Conservation (phyloP, 92 coral and sea anemone genomes). For the Epizoanthus illoricatus region DNA sequence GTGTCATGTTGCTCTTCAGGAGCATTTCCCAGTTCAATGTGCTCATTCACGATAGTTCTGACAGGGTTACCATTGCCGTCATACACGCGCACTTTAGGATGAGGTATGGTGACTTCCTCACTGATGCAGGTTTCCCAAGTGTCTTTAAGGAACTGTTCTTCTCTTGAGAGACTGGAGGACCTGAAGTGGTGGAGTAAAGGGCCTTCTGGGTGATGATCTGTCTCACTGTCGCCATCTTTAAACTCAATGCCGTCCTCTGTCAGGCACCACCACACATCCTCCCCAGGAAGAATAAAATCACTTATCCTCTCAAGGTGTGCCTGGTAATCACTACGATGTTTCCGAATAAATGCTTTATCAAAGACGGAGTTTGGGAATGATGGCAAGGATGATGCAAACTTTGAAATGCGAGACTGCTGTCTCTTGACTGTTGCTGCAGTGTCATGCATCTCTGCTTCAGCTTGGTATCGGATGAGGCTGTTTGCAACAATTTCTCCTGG, state of each 20-base stretch:
- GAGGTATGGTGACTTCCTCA: slow-evolving; percentile 31
- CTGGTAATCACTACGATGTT: slow-evolving; percentile 27
- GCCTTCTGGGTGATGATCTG: slow-evolving; percentile 17
- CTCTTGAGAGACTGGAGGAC: slow-evolving; percentile 31
- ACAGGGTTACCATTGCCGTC: slow-evolving; percentile 1
- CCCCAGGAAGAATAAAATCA: slow-evolving; percentile 39
- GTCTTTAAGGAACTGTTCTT: slow-evolving; percentile 24
- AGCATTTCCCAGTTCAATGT: too few species aligned
- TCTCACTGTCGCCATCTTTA: slow-evolving; percentile 12
- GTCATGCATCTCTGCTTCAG: slow-evolving; percentile 31
- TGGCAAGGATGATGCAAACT: slow-evolving; percentile 34
- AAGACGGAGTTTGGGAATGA: slow-evolving; percentile 29
- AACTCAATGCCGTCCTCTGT: slow-evolving; percentile 23
- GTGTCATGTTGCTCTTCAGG: too few species aligned
- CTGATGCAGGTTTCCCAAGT: slow-evolving; percentile 35
- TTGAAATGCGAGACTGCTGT: slow-evolving; percentile 39
- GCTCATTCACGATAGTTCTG: too few species aligned
- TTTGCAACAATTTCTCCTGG: slow-evolving; percentile 41
- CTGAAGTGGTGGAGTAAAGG: slow-evolving; percentile 40
- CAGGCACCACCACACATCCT: slow-evolving; percentile 43
- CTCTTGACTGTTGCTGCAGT: slow-evolving; percentile 5
- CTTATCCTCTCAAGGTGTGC: slow-evolving; percentile 41
- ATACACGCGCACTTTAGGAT: slow-evolving; percentile 21
- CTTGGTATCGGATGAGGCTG: slow-evolving; percentile 29
- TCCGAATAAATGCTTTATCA: neutral